Conservation (phyloP, 2,888 invertebrate genomes). For the Hedya salicella region DNA sequence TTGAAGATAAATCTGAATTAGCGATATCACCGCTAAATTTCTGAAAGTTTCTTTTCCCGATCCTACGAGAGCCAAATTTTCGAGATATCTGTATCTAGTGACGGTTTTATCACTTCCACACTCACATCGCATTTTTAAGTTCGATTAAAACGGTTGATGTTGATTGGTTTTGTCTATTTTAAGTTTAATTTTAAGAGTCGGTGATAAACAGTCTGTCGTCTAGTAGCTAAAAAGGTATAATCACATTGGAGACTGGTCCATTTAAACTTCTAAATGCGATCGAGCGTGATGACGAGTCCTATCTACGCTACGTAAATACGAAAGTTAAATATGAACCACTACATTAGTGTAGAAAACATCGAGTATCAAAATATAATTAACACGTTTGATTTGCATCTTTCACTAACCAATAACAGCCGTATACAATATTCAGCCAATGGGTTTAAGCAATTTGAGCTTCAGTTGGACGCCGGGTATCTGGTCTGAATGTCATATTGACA, state of each 20-base stretch:
- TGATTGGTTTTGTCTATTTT: constrained; percentile 44
- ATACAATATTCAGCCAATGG: constrained; percentile 83
- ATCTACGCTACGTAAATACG: constrained; percentile 71
- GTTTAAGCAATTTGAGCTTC: constrained; percentile 76
- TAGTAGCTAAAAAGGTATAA: constrained; percentile 27
- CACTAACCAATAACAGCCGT: constrained; percentile 85
- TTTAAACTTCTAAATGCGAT: constrained; percentile 70
- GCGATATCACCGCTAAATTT: constrained; percentile 44
- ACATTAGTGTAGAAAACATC: constrained; percentile 82
- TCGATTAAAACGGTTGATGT: constrained; percentile 47
- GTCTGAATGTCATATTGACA: constrained; percentile 61
- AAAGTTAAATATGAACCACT: constrained; percentile 75
- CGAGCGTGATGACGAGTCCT: constrained; percentile 65
- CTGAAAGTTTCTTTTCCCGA: constrained; percentile 45
- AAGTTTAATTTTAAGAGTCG: constrained; percentile 26
- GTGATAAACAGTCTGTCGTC: constrained; percentile 23
- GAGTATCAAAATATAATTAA: constrained; percentile 85
- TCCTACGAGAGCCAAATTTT: constrained; percentile 27
- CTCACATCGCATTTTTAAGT: constrained; percentile 67
- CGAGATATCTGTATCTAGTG: constrained; percentile 49
- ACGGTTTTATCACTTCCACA: constrained; percentile 61
- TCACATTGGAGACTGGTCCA: constrained; percentile 50
- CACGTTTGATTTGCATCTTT: constrained; percentile 79
- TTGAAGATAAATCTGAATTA: constrained; percentile 25
- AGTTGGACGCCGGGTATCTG: constrained; percentile 65